A percentile compares a stretch with the other conserved stretches of the same genome.
Evolutionary conservation across 2,797 vertebrate genomes (phyloP).

Genomic region (Sylvia borin): DNA sequence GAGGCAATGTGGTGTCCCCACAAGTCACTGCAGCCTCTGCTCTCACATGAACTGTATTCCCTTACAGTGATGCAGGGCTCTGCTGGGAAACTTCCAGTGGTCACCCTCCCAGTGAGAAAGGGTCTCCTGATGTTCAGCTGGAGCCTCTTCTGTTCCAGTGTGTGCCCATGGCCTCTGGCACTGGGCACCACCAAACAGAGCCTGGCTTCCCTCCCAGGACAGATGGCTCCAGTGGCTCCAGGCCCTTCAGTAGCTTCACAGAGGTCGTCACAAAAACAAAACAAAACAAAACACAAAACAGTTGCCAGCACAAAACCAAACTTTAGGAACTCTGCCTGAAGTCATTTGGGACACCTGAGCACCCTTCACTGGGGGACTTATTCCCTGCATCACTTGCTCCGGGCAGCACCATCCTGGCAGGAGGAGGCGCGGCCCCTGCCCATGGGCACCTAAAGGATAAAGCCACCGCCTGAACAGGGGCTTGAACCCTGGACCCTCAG

Average conservation of each 20-base stretch:
- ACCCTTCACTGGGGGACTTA: background rate
- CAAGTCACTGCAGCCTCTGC: background rate
- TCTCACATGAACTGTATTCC: background rate
- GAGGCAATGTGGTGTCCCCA: background rate
- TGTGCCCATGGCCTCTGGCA: background rate
- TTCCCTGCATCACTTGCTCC: fast-evolving
- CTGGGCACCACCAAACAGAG: background rate
- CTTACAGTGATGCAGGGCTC: fast-evolving
- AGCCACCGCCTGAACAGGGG: conserved; percentile 2
- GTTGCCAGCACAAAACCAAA: fast-evolving
- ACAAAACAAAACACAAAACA: background rate
- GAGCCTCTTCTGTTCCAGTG: background rate
- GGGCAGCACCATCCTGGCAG: fast-evolving
- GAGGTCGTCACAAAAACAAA: fast-evolving
- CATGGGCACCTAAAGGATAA: background rate
- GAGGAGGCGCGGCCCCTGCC: fast-evolving
- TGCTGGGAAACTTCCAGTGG: background rate
- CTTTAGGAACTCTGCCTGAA: no score
- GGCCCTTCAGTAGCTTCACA: background rate
- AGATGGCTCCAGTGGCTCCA: background rate
- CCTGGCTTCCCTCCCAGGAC: background rate
- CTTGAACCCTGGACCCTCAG: conserved; percentile 54
- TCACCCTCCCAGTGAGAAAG: background rate
- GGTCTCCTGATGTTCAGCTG: background rate
- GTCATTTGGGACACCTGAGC: fast-evolving